Base-by-base conservation (phyloP, 2,113 vertebrate species). In the Bujurquina vittata region DNA sequence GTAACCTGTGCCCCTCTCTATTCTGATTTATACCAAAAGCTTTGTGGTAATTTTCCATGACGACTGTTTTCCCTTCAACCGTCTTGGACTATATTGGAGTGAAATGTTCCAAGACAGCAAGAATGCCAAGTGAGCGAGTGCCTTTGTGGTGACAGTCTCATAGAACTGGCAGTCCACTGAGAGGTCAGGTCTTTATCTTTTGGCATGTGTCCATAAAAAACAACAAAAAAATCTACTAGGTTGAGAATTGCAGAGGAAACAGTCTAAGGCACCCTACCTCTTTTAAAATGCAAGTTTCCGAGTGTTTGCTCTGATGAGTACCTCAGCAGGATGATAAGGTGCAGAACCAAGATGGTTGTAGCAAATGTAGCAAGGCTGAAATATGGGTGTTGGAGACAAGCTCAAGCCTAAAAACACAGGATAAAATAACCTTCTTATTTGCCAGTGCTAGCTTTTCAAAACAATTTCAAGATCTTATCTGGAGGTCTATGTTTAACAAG, bases 161-260 rank as follows among this genome's bases (percentile, higher is more conserved):
- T 49, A 69, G 60, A 79, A 37, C 76, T 80, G 77, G 75, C 75
- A 59, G 83, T 83, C 89, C 80, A 74, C 37, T 14, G 79, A 86
- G 84, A 86, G 80, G 86, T 90, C 88, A 84, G 5, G 40, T 84
- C 77, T 89, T 94, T 92, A 95, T 95, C 94, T 95, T 91, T 95
- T 95, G 95, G 95, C 89, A 77, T 11, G 35, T 35, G n/a, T 93
- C 93, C 94, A 95, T 18, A 67, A 61, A 94, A 93, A 95, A 92
- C 94, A 95, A 49, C 40, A 49, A 40, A 29, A 69, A 69, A 69
- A 86, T 88, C 87, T 85, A 85, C 40, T 55, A 76, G 89, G 49
- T 49, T 84, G 59, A 92, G 90, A 60, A 75, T 84, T 52, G 74
- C 79, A 90, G 55, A 80, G 80, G 91, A 93, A 91, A 81, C 79